These are phyloP conservation scores for Eurosta solidaginis DNA, from an alignment of 1,140 invertebrate species.

Conservation along the genomic window DNA sequence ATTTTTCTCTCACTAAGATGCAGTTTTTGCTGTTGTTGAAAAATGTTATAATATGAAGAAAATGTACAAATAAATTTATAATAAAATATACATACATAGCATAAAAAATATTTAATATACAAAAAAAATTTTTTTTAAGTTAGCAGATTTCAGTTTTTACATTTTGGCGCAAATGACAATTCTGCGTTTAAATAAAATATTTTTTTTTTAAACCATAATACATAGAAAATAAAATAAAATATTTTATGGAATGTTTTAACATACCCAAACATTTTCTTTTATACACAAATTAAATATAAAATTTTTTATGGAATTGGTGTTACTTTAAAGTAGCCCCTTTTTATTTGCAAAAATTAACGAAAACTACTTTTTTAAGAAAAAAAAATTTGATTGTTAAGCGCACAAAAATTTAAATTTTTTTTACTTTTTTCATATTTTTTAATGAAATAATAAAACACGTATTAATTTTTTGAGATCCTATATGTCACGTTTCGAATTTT, in stretches of 20 bases:
- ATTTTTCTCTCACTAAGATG: background rate
- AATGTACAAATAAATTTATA: background rate
- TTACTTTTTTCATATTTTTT: background rate
- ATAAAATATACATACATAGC: background rate
- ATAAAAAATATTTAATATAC: background rate
- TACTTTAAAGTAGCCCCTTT: too few species aligned
- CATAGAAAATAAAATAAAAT: background rate
- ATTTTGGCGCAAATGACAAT: background rate
- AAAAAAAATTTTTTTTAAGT: too few species aligned
- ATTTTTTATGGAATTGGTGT: too few species aligned
- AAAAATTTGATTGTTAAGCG: background rate
- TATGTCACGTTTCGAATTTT: background rate
- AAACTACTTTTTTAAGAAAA: background rate
- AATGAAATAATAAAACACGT: too few species aligned
- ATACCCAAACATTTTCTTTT: background rate
- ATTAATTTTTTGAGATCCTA: background rate
- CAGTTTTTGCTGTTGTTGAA: background rate
- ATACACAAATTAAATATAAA: background rate
- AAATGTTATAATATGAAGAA: background rate
- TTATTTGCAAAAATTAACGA: background rate
- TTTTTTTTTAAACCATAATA: background rate
- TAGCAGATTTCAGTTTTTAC: background rate
- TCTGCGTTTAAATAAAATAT: background rate
- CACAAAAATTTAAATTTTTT: background rate
- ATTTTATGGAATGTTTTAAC: constrained; percentile 16